Base-by-base conservation (phyloP, 2,113 vertebrate species). In the Prinia subflava region DNA sequence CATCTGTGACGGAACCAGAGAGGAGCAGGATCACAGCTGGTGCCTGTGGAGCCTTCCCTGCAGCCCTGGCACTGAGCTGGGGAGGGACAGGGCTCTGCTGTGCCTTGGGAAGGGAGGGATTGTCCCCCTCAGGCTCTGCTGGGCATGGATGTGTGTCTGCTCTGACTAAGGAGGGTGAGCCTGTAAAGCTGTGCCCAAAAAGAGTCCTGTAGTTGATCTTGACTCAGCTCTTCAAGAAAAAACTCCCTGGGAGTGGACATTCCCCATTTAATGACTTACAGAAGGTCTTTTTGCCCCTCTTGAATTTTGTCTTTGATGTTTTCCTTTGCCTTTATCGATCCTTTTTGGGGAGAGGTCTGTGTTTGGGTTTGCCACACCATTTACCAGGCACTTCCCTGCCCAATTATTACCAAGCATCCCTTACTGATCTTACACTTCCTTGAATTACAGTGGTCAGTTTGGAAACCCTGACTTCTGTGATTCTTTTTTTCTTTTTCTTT, bases 1-100 rank as follows among this genome's bases (percentile, higher is more conserved):
- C 2, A 3, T 9, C 3, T n/a, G 23, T 22, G 50, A 22, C 39
- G 62, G 50, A 37, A 49, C 4, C 0, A 0, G 0, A 11, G 20
- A 35, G 21, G 10, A 59, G 35, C 39, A 47, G 44, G 62, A 55
- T 9, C 4, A 0, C 21, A 75, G 62, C 75, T 82, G 70, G 33
- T 79, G 44, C 47, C 28, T 7, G 23, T 37, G 73, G 81, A 52
- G 56, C 37, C 15, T 75, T 47, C 27, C 39, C 39, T 6, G 16
- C 13, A 37, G 67, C 28, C 20, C 1, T 24, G 31, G 28, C 37
- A 1, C 19, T 7, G 31, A 47, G 52, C 0, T 79, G 42, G 28
- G 39, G n/a, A 81, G 30, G 27, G 28, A 13, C 0, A 1, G 30
- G 24, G 35, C 60, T 87, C 33, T 73, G 68, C 19, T 49, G 46